phyloP scores from a whole-genome alignment of 1,140 invertebrate genomes.

The Sycobia sp. region DNA sequence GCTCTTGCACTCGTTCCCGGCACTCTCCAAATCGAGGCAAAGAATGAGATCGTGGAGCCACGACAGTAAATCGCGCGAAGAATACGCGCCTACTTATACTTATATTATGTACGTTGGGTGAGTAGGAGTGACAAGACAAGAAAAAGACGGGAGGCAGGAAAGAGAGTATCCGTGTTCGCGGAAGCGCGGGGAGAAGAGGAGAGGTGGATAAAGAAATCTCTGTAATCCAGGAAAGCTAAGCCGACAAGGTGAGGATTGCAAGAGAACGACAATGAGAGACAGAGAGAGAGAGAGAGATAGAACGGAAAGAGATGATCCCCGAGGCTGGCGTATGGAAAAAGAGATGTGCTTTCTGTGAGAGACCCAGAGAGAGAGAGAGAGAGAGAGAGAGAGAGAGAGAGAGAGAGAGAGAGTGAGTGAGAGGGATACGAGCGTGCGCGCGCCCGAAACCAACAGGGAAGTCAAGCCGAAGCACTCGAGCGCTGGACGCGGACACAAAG shows the following conservation, averaged over 20 bases:
- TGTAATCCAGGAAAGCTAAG: slow-evolving; percentile 51
- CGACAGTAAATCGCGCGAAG: too few species aligned
- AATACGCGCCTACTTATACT: too few species aligned
- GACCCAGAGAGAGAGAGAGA: neutral
- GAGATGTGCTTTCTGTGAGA: neutral
- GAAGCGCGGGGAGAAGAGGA: slow-evolving; percentile 1
- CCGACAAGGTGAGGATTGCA: slow-evolving; percentile 45
- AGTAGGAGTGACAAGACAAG: too few species aligned
- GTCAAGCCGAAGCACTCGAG: slow-evolving; percentile 49
- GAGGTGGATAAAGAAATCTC: slow-evolving; percentile 49
- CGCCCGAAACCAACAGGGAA: slow-evolving; percentile 45
- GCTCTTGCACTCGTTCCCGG: too few species aligned
- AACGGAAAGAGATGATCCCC: slow-evolving; percentile 30
- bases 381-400: neutral
- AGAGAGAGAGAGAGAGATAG: neutral
- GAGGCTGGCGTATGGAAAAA: slow-evolving; percentile 23
- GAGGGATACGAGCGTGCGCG: too few species aligned
- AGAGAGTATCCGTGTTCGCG: slow-evolving; percentile 12
- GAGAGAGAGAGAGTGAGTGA: neutral
- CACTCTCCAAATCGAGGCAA: too few species aligned
- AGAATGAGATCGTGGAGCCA: too few species aligned
- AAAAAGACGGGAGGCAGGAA: neutral
- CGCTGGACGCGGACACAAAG: slow-evolving; percentile 47
- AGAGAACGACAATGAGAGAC: too few species aligned
- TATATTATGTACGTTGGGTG: too few species aligned